Evolutionary conservation across 2,888 invertebrate species (phyloP).

Genomic region (Ichneumon xanthorius): DNA sequence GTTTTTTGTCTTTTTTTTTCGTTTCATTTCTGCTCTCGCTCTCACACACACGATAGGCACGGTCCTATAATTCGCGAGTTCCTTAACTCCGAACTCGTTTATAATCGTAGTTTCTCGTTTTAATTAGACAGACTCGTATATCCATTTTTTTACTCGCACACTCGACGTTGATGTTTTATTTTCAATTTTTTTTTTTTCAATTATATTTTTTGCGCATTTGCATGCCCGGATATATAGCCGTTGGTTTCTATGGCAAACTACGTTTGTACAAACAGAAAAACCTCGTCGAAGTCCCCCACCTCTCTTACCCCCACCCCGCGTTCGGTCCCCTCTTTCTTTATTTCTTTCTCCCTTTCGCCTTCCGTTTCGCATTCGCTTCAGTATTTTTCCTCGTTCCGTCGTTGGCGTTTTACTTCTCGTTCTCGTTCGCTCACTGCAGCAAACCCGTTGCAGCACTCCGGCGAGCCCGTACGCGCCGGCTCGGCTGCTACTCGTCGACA

Average conservation of each 20-base stretch:
- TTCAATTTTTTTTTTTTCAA: neutral
- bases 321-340: slow-evolving; percentile 3
- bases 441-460: slow-evolving; percentile 10
- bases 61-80: neutral
- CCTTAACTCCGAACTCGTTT: neutral
- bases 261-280: slow-evolving; percentile 32
- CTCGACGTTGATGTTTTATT: neutral
- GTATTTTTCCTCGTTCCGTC: slow-evolving; percentile 18
- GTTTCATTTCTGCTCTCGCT: neutral
- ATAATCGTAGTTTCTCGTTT: slow-evolving; percentile 21
- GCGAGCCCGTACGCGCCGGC: neutral
- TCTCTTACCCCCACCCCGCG: slow-evolving; percentile 24
- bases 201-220: slow-evolving; percentile 17
- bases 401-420: slow-evolving; percentile 29
- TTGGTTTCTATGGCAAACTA: slow-evolving; percentile 32
- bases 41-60: neutral
- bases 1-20: neutral
- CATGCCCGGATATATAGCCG: slow-evolving; percentile 5
- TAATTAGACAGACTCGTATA: neutral
- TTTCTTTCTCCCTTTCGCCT: slow-evolving; percentile 52
- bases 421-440: slow-evolving; percentile 6
- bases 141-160: neutral
- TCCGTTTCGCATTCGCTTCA: slow-evolving; percentile 28
- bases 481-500: slow-evolving; percentile 32
- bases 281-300: slow-evolving; percentile 42